Evolutionary conservation across 2,113 vertebrate genomes (phyloP), one percentile per base, ranked within the genome.

Genomic region (Tachuris rubrigastra): DNA sequence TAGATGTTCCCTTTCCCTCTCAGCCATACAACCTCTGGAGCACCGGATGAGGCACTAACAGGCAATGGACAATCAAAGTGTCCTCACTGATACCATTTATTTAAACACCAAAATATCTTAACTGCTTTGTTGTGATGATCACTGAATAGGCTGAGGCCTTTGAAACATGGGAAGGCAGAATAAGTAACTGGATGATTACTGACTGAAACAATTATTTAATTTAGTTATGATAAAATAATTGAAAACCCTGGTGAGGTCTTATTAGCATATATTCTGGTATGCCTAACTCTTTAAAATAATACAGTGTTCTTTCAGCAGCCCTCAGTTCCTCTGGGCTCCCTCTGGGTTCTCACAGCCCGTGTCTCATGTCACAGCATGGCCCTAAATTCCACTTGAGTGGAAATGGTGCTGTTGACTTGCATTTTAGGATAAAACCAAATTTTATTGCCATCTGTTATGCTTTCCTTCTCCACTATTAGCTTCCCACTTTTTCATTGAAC

Each of bases 281-380:
- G 30, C 14, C 8, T 27, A 46, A 24, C 46, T 87, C 75, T 50
- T 55, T 39, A 14, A 8, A 42, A 20, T n/a, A 68, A 55, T 11
- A 7, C 0, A 8, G 17, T 49, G 27, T 9, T 60, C 37, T 42
- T 75, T 59, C 59, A 76, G 33, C 24, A 76, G 31, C n/a, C 3
- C 11, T 8, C 30, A 66, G 3, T 27, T n/a, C 27, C 47, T 82
- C 39, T 71, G 23, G 3, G 0, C 37, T 46, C 60, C 39, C 27
- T 50, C 23, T 67, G 37, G 37, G 23, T 47, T 86, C 52, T 50
- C 41, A 23, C 2, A 12, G 10, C 25, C 12, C 0, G 0, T 18
- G 46, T 28, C 27, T 46, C 25, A 6, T 59, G 25, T 53, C 63
- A 58, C 77, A 91, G 30, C 7, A 4, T 10, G n/a, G 42, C 35